Percentiles rank a stretch among this genome's conserved stretches.
phyloP scores from a whole-genome alignment of 2,888 invertebrate species.

The Protodeltote pygarga region DNA sequence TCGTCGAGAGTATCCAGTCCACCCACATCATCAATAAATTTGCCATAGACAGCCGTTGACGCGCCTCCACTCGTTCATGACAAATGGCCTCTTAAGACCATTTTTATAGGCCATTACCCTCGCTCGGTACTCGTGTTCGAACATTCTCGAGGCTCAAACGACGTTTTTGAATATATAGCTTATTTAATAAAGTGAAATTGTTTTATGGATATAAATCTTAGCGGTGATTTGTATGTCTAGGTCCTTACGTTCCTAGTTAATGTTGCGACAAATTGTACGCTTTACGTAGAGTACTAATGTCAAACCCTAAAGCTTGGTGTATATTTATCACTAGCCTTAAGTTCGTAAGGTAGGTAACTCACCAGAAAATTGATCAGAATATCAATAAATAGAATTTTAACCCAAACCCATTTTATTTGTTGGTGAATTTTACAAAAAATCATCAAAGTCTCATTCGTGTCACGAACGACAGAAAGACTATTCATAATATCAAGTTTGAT shows the following conservation, averaged over 20 bases:
- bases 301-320: conserved; percentile 14
- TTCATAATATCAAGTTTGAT: no score
- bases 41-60: conserved; percentile 34
- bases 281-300: conserved; percentile 18
- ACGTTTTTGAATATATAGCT: conserved; percentile 50
- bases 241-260: conserved; percentile 17
- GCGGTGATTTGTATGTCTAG: conserved; percentile 37
- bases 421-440: no score
- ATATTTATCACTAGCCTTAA: conserved; percentile 27
- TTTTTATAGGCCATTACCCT: conserved; percentile 55
- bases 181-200: conserved; percentile 53
- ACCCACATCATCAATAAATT: conserved; percentile 44
- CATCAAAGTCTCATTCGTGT: no score
- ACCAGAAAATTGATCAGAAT: no score
- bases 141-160: conserved; percentile 40
- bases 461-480: no score
- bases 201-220: conserved; percentile 40
- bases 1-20: conserved; percentile 23
- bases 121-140: conserved; percentile 35
- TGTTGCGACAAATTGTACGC: conserved; percentile 44
- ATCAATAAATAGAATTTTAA: no score
- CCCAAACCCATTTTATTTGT: no score
- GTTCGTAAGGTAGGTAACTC: conserved; percentile 5
- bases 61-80: conserved; percentile 44
- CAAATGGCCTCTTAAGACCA: conserved; percentile 51